Percentiles rank a stretch among this genome's conserved stretches.
Evolutionary conservation across 2,797 vertebrate species (phyloP).

Genomic region (Scleropages formosus): DNA sequence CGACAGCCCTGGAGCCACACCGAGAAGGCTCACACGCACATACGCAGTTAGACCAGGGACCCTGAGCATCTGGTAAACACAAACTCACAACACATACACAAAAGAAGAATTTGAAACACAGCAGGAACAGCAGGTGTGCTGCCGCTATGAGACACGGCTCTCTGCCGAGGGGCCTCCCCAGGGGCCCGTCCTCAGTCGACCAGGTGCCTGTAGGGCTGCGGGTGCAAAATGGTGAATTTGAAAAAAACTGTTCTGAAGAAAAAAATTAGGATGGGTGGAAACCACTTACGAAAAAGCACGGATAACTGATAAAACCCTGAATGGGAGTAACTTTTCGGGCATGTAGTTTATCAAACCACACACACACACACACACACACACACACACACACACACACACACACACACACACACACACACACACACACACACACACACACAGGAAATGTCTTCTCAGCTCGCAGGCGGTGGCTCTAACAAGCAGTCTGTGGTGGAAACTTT

Average conservation of each 20-base stretch:
- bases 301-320: background rate
- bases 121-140: no score
- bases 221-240: background rate
- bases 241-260: background rate
- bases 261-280: background rate
- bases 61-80: no score
- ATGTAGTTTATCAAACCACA: background rate
- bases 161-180: no score
- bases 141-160: no score
- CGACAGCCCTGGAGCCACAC: no score
- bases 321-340: no score
- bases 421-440: constrained; percentile 10
- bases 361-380: constrained; percentile 13
- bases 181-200: no score
- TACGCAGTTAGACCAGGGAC: no score
- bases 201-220: no score
- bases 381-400: constrained; percentile 18
- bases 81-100: no score
- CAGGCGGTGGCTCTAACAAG: background rate
- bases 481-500: constrained; percentile 3
- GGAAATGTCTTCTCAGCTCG: constrained; percentile 38
- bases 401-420: background rate
- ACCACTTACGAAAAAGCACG: background rate
- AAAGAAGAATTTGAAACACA: no score
- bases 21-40: no score